Percentiles rank a stretch among this genome's conserved stretches.
These are phyloP conservation scores for Triops cancriformis DNA, from an alignment of 1,140 invertebrate genomes.

Conservation along the genomic window DNA sequence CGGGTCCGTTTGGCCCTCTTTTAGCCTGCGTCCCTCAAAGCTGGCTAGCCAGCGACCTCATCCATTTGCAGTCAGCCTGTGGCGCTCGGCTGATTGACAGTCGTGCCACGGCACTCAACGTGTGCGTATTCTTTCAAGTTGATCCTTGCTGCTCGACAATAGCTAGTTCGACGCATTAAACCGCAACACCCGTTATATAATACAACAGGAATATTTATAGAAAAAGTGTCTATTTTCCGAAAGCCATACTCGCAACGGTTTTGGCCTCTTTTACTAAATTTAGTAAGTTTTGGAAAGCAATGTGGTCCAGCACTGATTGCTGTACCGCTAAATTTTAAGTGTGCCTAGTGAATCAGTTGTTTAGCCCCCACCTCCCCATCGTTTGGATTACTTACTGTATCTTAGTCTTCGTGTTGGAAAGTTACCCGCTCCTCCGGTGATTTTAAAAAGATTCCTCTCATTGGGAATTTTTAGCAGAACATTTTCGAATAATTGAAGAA, in stretches of 20 bases:
- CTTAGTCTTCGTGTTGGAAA: background rate
- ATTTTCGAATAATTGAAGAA: background rate
- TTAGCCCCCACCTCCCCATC: background rate
- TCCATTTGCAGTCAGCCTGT: conserved; percentile 12
- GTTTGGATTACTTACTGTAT: background rate
- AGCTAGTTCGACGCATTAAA: conserved; percentile 5
- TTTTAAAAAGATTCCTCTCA: background rate
- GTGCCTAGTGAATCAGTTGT: background rate
- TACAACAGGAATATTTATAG: background rate
- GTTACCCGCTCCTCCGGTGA: background rate
- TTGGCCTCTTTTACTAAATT: background rate
- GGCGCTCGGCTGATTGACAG: conserved; percentile 11
- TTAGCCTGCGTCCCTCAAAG: conserved; percentile 12
- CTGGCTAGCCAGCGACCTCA: conserved; percentile 8
- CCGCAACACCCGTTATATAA: background rate
- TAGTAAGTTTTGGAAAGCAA: background rate
- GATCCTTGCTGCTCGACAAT: background rate
- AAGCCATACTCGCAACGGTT: background rate
- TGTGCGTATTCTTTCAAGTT: conserved; percentile 10
- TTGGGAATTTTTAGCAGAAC: background rate
- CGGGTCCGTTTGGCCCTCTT: background rate
- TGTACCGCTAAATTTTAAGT: background rate
- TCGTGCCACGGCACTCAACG: conserved; percentile 11
- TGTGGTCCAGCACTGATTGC: background rate
- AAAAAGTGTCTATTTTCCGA: background rate